A percentile compares a stretch with the other conserved stretches of the same genome.
Conservation (phyloP, 2,797 vertebrate species). For the Loriculus beryllinus region DNA sequence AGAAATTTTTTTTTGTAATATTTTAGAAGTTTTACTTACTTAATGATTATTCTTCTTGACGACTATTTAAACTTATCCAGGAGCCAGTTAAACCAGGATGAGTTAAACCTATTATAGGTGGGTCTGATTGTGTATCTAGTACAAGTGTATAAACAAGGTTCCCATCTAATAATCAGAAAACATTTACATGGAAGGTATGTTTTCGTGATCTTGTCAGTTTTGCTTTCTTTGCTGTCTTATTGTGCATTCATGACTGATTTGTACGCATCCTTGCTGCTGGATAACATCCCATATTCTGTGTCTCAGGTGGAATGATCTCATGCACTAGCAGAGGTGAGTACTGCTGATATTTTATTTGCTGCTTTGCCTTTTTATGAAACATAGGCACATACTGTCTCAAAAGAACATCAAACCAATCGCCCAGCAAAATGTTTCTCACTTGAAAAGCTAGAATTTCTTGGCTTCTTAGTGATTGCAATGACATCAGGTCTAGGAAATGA, state of each 20-base stretch:
- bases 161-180: neutral
- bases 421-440: neutral
- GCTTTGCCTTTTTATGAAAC: neutral
- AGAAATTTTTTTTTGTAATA: neutral
- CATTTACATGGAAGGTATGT: neutral
- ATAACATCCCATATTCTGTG: neutral
- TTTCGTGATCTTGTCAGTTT: neutral
- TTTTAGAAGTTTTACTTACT: neutral
- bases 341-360: neutral
- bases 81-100: neutral
- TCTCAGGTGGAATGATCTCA: neutral
- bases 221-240: neutral
- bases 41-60: neutral
- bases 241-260: neutral
- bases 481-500: neutral
- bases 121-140: neutral
- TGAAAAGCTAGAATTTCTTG: neutral
- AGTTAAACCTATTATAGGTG: neutral
- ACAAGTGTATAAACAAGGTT: neutral
- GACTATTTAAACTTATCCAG: neutral
- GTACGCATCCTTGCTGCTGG: neutral
- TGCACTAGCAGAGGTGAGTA: neutral
- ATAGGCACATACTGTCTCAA: neutral
- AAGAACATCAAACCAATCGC: neutral
- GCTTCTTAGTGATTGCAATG: neutral